A percentile compares a stretch with the other conserved stretches of the same genome.
phyloP scores from a whole-genome alignment of 2,113 vertebrate genomes.

The Nanger granti region DNA sequence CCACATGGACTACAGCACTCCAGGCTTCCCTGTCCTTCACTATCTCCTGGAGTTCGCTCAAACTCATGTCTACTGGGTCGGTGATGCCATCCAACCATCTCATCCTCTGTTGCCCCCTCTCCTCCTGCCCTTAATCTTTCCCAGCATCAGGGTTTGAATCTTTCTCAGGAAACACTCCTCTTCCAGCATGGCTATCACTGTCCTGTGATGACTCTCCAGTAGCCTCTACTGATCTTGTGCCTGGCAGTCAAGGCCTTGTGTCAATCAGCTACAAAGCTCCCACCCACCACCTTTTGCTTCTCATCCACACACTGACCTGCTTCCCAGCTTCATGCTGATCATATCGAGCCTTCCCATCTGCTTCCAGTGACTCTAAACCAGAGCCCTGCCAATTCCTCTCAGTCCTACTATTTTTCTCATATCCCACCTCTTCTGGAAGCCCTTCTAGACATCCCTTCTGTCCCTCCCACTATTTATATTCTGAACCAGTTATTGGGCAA shows the following conservation, averaged over 20 bases:
- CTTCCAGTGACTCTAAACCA: not conserved
- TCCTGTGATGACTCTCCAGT: not conserved
- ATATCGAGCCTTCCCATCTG: not conserved
- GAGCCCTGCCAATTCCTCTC: not conserved
- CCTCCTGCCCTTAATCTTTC: not conserved
- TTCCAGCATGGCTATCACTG: not conserved
- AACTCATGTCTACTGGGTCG: not conserved
- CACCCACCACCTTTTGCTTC: not conserved
- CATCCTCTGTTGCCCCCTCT: not conserved
- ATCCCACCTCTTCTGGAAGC: not conserved
- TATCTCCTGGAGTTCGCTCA: not conserved
- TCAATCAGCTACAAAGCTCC: not conserved
- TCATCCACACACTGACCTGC: not conserved
- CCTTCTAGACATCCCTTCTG: not conserved
- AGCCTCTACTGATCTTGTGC: not conserved
- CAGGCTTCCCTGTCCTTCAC: not conserved
- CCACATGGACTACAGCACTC: not conserved
- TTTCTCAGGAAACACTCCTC: constrained; percentile 23
- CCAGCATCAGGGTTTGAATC: not conserved
- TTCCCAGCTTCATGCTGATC: not conserved
- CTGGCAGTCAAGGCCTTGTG: not conserved
- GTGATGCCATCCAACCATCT: not conserved
- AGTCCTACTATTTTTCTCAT: not conserved
- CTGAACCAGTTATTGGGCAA: not conserved
- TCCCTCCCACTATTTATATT: not conserved